Base-by-base conservation (phyloP, 92 coral and sea anemone genomes). In the Heliopora coerulea region DNA sequence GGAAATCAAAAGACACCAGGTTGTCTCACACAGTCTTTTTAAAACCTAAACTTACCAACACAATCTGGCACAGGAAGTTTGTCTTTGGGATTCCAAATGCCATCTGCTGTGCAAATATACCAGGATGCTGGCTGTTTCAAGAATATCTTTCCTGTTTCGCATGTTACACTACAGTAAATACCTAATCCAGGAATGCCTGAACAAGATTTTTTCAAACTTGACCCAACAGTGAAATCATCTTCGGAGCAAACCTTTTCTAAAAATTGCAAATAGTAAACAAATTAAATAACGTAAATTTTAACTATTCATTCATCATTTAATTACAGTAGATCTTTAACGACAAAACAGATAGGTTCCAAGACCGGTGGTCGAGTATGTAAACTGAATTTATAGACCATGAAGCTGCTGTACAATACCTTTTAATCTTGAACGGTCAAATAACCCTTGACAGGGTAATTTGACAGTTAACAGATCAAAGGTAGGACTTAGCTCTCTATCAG, bases 161-260 rank as follows among this genome's bases (percentile, higher is more conserved):
- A 69, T 0, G 34, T 1, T 49, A 19, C 26, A 8, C 24, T 29
- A 25, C 76, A 69, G 30, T 20, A 69, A 49, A 12, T 8, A 6
- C 27, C 17, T 25, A 1, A 3, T 18, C 18, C 26, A 34, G 57
- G 73, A 1, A 8, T 3, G 1, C 1, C 18, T 5, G 49, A 32
- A 54, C 73, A 69, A 2, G 0, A 0, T 20, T 69, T 32, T 27
- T 3, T 18, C 49, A 23, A 49, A 6, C 40, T 18, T 19, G 76
- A 29, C 17, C 40, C 76, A 69, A 69, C 60, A 28, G 27, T 21
- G 29, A 69, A 69, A 52, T 69, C 76, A 13, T 69, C 49, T 28
- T 8, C 14, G 46, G 17, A 20, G 26, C 73, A 66, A n/a, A 10
- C 31, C 57, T 41, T 44, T 24, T 66, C 56, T 66, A 66, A 8